Conservation (phyloP, 2,113 vertebrate genomes). For the Poecile atricapillus region DNA sequence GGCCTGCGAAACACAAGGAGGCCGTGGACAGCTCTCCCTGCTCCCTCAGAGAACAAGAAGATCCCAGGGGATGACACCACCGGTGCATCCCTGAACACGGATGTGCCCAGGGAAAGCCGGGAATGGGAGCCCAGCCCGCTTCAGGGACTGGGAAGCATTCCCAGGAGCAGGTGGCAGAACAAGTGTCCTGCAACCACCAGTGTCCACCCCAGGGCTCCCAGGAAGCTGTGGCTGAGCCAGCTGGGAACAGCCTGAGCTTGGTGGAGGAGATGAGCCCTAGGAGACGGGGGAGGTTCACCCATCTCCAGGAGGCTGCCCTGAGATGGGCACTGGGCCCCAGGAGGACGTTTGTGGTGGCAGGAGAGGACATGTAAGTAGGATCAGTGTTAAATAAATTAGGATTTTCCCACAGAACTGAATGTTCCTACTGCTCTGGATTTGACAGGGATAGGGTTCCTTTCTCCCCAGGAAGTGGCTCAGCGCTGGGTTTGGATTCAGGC, state of each 20-base stretch:
- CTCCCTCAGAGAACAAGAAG: neutral
- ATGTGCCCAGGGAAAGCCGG: neutral
- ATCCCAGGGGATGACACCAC: neutral
- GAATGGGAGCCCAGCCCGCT: neutral
- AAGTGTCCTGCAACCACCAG: neutral
- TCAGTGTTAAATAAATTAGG: neutral
- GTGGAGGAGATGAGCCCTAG: neutral
- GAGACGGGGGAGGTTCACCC: neutral
- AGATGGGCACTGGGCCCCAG: neutral
- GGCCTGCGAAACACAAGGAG: neutral
- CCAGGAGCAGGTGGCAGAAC: neutral
- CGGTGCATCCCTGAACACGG: neutral
- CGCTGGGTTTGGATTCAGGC: neutral
- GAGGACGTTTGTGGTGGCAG: no score
- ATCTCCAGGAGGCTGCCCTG: neutral
- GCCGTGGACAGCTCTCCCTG: neutral
- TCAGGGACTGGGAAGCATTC: neutral
- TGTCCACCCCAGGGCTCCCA: neutral
- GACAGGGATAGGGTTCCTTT: neutral
- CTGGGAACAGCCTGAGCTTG: neutral
- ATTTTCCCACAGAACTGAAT: neutral
- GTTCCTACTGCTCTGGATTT: neutral
- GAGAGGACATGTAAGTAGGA: no score
- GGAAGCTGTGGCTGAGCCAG: neutral
- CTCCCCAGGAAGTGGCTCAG: neutral